These are phyloP conservation scores for Lemur catta DNA, from an alignment of 2,797 vertebrate species.

Conservation along the genomic window DNA sequence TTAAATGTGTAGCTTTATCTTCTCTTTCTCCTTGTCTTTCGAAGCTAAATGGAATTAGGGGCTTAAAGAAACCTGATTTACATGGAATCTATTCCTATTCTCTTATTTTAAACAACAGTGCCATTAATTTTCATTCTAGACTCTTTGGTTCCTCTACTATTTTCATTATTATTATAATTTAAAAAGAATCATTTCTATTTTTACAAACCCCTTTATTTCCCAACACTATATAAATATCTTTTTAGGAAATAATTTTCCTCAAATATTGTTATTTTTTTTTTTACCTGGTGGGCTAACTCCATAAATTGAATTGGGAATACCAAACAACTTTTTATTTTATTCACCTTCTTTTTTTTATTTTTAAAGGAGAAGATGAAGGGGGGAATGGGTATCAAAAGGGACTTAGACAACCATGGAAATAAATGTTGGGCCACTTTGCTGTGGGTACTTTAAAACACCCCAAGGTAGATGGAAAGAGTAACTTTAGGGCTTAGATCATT, in stretches of 20 bases:
- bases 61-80: constrained; percentile 58
- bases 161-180: constrained; percentile 57
- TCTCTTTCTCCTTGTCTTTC: constrained; percentile 59
- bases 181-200: constrained; percentile 42
- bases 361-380: neutral
- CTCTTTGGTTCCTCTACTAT: constrained; percentile 40
- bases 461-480: neutral
- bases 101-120: constrained; percentile 64
- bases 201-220: constrained; percentile 47
- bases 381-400: neutral
- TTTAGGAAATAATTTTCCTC: constrained; percentile 53
- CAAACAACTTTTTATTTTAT: constrained; percentile 3
- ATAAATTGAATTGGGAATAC: neutral
- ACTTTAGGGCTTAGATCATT: neutral
- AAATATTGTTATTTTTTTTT: constrained; percentile 42
- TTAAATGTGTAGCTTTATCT: constrained; percentile 72
- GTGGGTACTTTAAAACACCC: neutral
- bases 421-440: neutral
- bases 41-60: constrained; percentile 61
- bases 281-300: neutral
- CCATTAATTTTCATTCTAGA: constrained; percentile 61
- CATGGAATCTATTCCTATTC: constrained; percentile 27
- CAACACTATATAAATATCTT: constrained; percentile 12
- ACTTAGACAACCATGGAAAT: constrained; percentile 13
- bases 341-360: neutral